A percentile compares a stretch with the other conserved stretches of the same genome.
Conservation (phyloP, 2,888 invertebrate genomes). For the Cantharis lateralis region DNA sequence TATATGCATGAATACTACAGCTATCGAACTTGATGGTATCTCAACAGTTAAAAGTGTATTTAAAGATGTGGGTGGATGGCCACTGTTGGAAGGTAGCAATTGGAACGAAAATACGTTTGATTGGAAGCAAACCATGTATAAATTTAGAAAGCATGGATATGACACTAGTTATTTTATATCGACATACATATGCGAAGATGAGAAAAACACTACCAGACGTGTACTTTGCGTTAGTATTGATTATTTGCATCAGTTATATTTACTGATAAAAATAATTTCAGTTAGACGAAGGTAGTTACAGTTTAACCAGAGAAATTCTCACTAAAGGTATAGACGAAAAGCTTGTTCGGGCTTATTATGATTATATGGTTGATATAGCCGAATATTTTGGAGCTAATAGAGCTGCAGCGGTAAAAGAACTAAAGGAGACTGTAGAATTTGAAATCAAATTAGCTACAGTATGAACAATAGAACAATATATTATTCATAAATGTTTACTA, state of each 20-base stretch:
- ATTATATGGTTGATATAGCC: conserved; percentile 81
- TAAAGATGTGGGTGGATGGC: conserved; percentile 86
- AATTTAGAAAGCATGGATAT: conserved; percentile 78
- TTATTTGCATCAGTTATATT: too few relatives aligned
- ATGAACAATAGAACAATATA: conserved; percentile 45
- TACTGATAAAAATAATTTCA: conserved; percentile 5
- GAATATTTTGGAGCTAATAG: conserved; percentile 76
- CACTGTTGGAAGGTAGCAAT: conserved; percentile 74
- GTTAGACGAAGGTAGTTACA: not conserved
- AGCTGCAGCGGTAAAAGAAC: conserved; percentile 65
- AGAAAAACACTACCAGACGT: conserved; percentile 84
- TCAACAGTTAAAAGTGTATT: conserved; percentile 73
- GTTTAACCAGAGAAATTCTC: conserved; percentile 52
- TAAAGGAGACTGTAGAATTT: conserved; percentile 57
- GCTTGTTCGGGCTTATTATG: conserved; percentile 51
- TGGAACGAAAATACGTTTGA: conserved; percentile 76
- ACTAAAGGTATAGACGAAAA: not conserved
- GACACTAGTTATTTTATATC: conserved; percentile 89
- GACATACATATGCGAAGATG: conserved; percentile 85
- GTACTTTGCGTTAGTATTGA: conserved; percentile 74
- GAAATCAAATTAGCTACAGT: not conserved
- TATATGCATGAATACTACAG: conserved; percentile 84
- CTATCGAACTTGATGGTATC: conserved; percentile 79
- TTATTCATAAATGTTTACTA: conserved; percentile 23
- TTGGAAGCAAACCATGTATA: conserved; percentile 83